A percentile compares a stretch with the other conserved stretches of the same genome.
Conservation (phyloP, 2,113 vertebrate genomes). For the Parus major region DNA sequence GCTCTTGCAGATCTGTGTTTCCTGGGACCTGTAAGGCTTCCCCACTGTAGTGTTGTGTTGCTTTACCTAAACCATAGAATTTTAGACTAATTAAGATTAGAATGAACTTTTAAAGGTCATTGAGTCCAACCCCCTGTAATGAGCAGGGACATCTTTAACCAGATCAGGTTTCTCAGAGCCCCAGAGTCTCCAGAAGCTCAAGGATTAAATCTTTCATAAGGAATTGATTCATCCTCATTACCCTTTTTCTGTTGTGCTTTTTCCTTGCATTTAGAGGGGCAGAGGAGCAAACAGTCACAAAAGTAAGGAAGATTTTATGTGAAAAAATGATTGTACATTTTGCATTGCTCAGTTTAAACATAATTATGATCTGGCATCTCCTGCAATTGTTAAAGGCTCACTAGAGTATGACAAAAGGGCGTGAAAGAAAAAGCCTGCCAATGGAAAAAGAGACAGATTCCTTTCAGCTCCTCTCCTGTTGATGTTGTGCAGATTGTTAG, state of each 20-base stretch:
- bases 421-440: neutral
- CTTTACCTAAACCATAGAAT: neutral
- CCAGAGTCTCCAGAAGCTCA: neutral
- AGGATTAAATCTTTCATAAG: neutral
- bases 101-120: neutral
- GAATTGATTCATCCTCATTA: neutral
- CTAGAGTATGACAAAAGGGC: neutral
- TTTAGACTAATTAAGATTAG: neutral
- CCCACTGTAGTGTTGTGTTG: fast-evolving
- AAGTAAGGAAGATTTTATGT: neutral
- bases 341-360: neutral
- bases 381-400: neutral
- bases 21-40: neutral
- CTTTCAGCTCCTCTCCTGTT: neutral
- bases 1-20: neutral
- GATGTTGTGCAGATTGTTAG: neutral
- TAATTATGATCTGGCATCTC: neutral
- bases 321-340: neutral
- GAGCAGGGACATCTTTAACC: neutral
- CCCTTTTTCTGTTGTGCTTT: neutral
- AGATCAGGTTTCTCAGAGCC: neutral
- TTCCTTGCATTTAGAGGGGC: neutral
- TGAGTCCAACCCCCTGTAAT: too few species aligned
- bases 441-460: neutral
- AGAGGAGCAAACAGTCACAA: neutral